Base-by-base conservation (phyloP, 2,797 vertebrate species). In the Clamator glandarius region DNA sequence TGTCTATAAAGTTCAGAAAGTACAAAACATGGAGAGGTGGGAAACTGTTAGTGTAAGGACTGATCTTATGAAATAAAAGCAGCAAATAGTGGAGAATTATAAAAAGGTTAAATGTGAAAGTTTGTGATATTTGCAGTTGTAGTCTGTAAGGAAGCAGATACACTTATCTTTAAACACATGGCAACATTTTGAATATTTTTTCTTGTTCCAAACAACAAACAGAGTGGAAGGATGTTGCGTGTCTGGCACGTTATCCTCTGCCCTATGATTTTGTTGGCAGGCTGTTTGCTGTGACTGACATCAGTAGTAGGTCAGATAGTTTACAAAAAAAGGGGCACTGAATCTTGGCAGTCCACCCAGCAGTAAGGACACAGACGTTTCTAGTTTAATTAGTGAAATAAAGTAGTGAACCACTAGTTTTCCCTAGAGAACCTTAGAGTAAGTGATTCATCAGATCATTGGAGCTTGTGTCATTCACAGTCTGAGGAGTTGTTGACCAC, bases 221-320 rank as follows among this genome's bases (percentile, higher is more conserved):
- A 59, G 64, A 70, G 54, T 70, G 44, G 57, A 89, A 80, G 29
- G 36, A 54, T 0, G 9, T 35, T 96, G n/a, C 7, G 8, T 89
- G 81, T 64, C 84, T 96, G 94, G 92, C 94, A 90, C 6, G 0
- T 14, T 77, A 72, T 50, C 50, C 48, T 16, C 33, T 73, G 72
- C 75, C 90, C 75, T 94, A 9, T 89, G 92, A 92, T 92, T 72
- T 84, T 94, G 41, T 84, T 94, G 88, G 86, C 89, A 77, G 64
- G 46, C 46, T 84, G 21, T 50, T 89, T 70, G 84, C 74, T 63
- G 75, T 1, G 5, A 54, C 84, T 87, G 88, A 94, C 90, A 90
- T 80, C 88, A 82, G 0, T 42, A 54, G 52, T 46, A 72, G 84
- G 67, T 92, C 90, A 93, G 88, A 44, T 78, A 84, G 44, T 29